Conservation (phyloP, 2,888 invertebrate species). For the Chironomus riparius region DNA sequence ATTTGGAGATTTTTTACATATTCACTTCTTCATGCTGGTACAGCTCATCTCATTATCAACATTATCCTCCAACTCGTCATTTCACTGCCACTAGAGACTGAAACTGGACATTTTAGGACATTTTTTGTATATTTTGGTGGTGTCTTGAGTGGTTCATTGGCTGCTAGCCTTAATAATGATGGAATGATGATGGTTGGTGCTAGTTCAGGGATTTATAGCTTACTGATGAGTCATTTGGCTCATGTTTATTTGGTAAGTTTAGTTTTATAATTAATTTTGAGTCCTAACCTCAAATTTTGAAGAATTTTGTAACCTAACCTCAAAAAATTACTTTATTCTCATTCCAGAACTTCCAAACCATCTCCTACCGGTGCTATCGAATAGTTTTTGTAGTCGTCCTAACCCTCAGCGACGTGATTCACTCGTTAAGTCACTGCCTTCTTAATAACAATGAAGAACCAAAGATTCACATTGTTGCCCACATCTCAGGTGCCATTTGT, state of each 20-base stretch:
- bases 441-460: slow-evolving; percentile 42
- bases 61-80: slow-evolving; percentile 51
- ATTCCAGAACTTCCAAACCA: slow-evolving; percentile 42
- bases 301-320: slow-evolving; percentile 6
- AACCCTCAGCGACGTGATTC: slow-evolving; percentile 55
- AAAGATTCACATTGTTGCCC: slow-evolving; percentile 61
- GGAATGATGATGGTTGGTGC: slow-evolving; percentile 73
- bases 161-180: slow-evolving; percentile 65
- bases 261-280: slow-evolving; percentile 20
- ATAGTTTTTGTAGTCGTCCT: slow-evolving; percentile 53
- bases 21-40: slow-evolving; percentile 68
- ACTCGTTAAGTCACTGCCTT: slow-evolving; percentile 44
- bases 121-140: slow-evolving; percentile 64
- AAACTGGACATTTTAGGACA: slow-evolving; percentile 67
- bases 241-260: slow-evolving; percentile 62
- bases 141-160: slow-evolving; percentile 65
- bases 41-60: slow-evolving; percentile 68
- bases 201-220: slow-evolving; percentile 82
- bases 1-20: slow-evolving; percentile 74
- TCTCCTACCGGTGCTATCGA: slow-evolving; percentile 46
- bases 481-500: slow-evolving; percentile 57
- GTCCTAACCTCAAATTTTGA: background rate
- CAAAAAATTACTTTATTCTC: slow-evolving; percentile 26
- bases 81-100: slow-evolving; percentile 52
- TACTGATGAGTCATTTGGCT: slow-evolving; percentile 77